phyloP scores from a whole-genome alignment of 2,113 vertebrate genomes.

The Cettia cetti region DNA sequence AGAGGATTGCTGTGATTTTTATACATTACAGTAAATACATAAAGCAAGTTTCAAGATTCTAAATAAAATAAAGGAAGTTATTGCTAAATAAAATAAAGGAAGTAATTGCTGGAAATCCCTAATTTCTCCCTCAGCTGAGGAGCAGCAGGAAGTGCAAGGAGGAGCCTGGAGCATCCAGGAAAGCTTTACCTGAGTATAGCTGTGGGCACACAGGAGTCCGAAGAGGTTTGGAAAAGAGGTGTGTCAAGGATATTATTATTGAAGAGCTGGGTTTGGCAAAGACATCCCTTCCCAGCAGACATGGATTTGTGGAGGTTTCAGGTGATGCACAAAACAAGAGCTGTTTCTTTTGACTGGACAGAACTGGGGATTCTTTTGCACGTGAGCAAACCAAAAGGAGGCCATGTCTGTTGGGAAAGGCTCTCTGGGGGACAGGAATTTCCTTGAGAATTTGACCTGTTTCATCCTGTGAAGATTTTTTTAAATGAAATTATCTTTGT shows the following conservation, averaged over 20 bases:
- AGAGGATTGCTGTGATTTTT: not conserved
- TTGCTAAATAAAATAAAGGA: not conserved
- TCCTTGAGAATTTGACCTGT: not conserved
- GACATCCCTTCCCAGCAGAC: not conserved
- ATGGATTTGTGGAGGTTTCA: not conserved
- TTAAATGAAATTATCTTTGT: not conserved
- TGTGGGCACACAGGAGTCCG: not conserved
- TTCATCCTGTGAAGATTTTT: not conserved
- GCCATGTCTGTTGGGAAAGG: not conserved
- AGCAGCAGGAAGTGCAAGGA: not conserved
- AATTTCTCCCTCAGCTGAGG: not conserved
- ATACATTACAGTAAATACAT: not conserved
- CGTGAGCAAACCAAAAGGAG: not conserved
- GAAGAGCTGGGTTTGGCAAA: not conserved
- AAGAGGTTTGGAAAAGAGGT: not conserved
- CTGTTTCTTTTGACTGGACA: not conserved
- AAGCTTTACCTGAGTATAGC: not conserved
- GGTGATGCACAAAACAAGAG: not conserved
- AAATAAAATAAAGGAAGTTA: not conserved
- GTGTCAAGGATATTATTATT: not conserved
- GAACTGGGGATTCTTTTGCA: not conserved
- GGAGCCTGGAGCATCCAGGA: not conserved
- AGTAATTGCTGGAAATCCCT: accelerated
- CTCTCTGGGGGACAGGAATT: not conserved
- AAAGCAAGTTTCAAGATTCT: not conserved